Evolutionary conservation across 2,888 invertebrate genomes (phyloP).

Genomic region (Exocentrus adspersus): DNA sequence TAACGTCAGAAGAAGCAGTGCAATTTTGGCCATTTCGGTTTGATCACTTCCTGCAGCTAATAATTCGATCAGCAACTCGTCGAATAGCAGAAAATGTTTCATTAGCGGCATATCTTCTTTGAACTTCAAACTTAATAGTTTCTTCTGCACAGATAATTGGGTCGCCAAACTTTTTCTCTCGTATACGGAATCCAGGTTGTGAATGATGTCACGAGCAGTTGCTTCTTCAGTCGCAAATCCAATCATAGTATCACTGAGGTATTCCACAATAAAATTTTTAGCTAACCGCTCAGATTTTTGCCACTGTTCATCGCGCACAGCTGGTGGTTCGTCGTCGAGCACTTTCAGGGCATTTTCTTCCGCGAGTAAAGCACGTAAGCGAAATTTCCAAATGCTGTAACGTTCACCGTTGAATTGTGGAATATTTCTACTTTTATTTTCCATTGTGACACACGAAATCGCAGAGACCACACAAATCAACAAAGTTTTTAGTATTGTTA

Average conservation of each 20-base stretch:
- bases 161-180: slow-evolving; percentile 1
- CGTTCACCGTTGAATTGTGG: slow-evolving; percentile 1
- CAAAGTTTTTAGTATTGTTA: too few species aligned
- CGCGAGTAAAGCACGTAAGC: background rate
- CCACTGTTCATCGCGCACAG: slow-evolving; percentile 5
- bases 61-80: background rate
- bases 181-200: background rate
- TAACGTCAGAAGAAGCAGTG: slow-evolving; percentile 3
- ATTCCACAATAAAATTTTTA: background rate
- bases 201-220: background rate
- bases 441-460: background rate
- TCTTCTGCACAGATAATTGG: slow-evolving; percentile 3
- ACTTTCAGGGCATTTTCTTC: slow-evolving; percentile 14
- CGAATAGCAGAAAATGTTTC: slow-evolving; percentile 4
- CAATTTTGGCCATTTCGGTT: slow-evolving; percentile 6
- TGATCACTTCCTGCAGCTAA: background rate
- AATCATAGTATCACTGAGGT: slow-evolving; percentile 5
- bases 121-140: background rate
- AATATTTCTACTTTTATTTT: slow-evolving; percentile 11
- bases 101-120: slow-evolving; percentile 3
- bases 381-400: slow-evolving; percentile 6
- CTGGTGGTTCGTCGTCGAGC: slow-evolving; percentile 2
- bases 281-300: background rate
- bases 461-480: background rate
- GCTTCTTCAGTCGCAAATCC: slow-evolving; percentile 7